Base-by-base conservation (phyloP, 2,888 invertebrate species). In the Hypsopygia costalis region DNA sequence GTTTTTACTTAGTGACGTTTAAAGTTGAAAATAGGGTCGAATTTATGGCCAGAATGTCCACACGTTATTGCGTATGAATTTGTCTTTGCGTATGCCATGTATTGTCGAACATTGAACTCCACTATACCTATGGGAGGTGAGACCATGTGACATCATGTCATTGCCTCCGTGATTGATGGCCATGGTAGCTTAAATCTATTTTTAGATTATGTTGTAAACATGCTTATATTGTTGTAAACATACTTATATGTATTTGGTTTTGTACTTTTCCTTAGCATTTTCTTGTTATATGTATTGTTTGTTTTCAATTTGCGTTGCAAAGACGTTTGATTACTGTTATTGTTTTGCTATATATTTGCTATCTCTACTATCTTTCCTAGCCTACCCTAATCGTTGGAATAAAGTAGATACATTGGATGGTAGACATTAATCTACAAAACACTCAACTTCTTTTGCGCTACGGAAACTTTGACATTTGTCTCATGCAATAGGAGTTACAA, bases 101-200 rank as follows among this genome's bases (percentile, higher is more conserved):
- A 54, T 52, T 50, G 42, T 47, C 66, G 75, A 63, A 51, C 75
- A 53, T 70, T 74, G 70, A 76, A 71, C 74, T 43, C 51, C 40
- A 36, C 36, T 41, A 44, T 44, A 39, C 44, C 47, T 22, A 31
- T 55, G 46, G 46, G 47, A 16, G 16, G 16, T 16, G 4, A 4
- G 3, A 16, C 16, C 16, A 16, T 16, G 16, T 49, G 54, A 48
- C 52, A 51, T 36, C 47, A 45, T 41, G 52, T 55, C 55, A 47
- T 55, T 58, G 55, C 52, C 52, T 63, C 59, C 51, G 55, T 61
- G 57, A 59, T 55, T 60, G 55, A 66, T 69, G 42, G 52, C 42
- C 44, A 47, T 53, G 46, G 49, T 44, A 48, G 47, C 43, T 50
- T 46, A 50, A 49, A 49, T 48, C 39, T 44, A 46, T 51, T 58